Evolutionary conservation across 2,888 invertebrate genomes (phyloP).

Genomic region (Lamproptera curius): DNA sequence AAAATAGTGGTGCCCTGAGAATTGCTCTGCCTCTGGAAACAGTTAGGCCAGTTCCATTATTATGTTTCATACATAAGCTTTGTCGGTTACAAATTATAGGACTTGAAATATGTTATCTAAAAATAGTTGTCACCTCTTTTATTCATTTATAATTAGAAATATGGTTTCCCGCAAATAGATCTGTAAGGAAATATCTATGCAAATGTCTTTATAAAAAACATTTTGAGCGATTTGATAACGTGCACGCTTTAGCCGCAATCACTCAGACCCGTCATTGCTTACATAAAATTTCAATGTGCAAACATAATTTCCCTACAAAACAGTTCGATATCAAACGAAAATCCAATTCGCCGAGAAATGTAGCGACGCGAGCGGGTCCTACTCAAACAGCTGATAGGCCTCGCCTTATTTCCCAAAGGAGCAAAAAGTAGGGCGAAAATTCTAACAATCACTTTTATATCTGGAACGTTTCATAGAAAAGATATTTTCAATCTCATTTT

Average conservation of each 20-base stretch:
- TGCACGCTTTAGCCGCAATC: background rate
- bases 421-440: background rate
- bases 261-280: background rate
- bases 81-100: no score
- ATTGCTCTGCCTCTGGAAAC: no score
- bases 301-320: background rate
- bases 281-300: background rate
- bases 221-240: no score
- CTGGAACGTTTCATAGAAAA: background rate
- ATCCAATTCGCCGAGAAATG: background rate
- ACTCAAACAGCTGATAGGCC: background rate
- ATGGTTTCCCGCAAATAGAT: no score
- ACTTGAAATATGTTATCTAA: no score
- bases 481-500: background rate
- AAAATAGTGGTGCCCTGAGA: no score
- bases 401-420: slow-evolving; percentile 4
- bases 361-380: background rate
- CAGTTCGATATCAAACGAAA: background rate
- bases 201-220: no score
- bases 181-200: no score
- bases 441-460: background rate
- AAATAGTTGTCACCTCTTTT: no score
- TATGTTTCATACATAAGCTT: no score
- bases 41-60: no score
- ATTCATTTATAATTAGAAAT: no score